A percentile compares a stretch with the other conserved stretches of the same genome.
Conservation (phyloP, 2,888 invertebrate species). For the Hydriomena furcata region DNA sequence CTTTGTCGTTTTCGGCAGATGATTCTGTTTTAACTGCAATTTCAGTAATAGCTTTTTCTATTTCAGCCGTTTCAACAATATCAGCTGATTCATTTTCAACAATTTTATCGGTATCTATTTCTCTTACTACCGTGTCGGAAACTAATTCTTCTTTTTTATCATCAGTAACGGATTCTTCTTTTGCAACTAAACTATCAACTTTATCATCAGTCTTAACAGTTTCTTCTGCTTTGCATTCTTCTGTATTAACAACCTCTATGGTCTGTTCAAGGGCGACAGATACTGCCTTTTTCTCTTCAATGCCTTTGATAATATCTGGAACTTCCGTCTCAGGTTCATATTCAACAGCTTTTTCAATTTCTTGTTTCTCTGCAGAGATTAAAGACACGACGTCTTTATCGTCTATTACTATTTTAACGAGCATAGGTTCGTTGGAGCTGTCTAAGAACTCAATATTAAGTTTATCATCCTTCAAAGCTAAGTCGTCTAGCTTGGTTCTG, state of each 20-base stretch:
- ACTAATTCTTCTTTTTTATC: slow-evolving; percentile 3
- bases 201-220: slow-evolving; percentile 18
- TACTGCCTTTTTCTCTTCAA: not conserved
- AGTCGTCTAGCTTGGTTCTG: slow-evolving; percentile 62
- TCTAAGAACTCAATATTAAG: slow-evolving; percentile 85
- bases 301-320: not conserved
- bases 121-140: not conserved
- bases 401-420: slow-evolving; percentile 83
- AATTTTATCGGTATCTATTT: not conserved
- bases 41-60: slow-evolving; percentile 1
- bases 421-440: slow-evolving; percentile 81
- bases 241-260: not conserved
- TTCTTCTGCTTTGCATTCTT: slow-evolving; percentile 12
- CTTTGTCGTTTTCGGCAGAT: slow-evolving; percentile 17
- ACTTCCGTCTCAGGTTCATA: slow-evolving; percentile 9
- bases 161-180: slow-evolving; percentile 2
- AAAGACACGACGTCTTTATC: slow-evolving; percentile 68
- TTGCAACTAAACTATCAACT: slow-evolving; percentile 14
- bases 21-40: slow-evolving; percentile 10
- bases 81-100: slow-evolving; percentile 5
- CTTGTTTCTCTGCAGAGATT: slow-evolving; percentile 32
- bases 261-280: no score
- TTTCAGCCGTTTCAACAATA: no score
- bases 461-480: slow-evolving; percentile 60
- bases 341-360: slow-evolving; percentile 19